Evolutionary conservation across 2,113 vertebrate genomes (phyloP), one percentile per base, ranked within the genome.

Genomic region (Chaetodon auriga): DNA sequence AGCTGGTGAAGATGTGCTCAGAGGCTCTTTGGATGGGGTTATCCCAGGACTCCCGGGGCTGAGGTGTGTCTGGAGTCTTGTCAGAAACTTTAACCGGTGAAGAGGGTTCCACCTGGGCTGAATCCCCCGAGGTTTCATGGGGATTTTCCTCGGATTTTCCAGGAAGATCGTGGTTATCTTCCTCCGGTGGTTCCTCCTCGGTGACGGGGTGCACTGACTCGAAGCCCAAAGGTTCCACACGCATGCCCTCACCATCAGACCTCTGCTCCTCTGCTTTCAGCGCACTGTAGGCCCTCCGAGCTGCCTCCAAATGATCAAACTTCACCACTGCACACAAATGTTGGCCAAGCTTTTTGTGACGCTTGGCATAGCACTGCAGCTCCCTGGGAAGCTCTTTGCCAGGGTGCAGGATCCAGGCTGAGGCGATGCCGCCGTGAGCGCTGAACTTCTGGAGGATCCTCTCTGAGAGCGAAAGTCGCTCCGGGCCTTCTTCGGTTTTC

Each of bases 351-450:
- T 95, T 94, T 0, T 90, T 89, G 86, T 96, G 95, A 0, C 68
- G 82, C 18, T 90, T 77, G 0, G 86, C 5, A 2, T 95, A 95
- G 11, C 77, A 89, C 68, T 91, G 92, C 41, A 96, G 88, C 0
- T 95, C 95, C 0, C 86, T 68, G 7, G 96, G 96, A 19, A 96
- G 82, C 75, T 96, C 95, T 45, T 95, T 91, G 38, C 95, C 96
- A 0, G 96, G 96, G 7, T 90, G 86, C 71, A 97, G 93, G 35
- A 97, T 90, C 18, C 93, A 93, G 65, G 96, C 80, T 51, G 95
- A 94, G 8, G 79, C 49, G 6, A 96, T 87, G 19, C 88, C 75
- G 0, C 95, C 94, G 0, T 94, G 88, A 2, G 90, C 66, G 25
- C 88, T 82, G 87, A 97, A 96, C 75, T 92, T 80, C 49, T 82